Evolutionary conservation across 2,888 invertebrate species (phyloP).

Genomic region (Pemphredon lugubris): DNA sequence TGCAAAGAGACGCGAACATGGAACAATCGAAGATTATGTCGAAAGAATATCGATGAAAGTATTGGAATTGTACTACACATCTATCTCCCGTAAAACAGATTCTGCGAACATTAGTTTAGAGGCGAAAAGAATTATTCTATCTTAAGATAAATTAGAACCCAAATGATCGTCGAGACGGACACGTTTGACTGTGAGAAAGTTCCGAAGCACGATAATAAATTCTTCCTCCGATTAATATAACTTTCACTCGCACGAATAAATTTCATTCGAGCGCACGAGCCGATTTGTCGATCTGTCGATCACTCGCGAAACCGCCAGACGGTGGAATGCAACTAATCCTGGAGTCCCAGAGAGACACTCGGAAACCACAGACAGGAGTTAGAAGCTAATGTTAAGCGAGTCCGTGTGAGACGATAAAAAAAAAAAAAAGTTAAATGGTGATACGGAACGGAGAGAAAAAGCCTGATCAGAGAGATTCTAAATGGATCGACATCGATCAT

Average conservation of each 20-base stretch:
- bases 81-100: constrained; percentile 11
- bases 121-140: not conserved
- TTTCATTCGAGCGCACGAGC: not conserved
- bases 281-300: too few species aligned
- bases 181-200: constrained; percentile 24
- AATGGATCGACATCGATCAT: constrained; percentile 16
- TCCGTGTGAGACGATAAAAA: constrained; percentile 3
- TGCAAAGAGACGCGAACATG: constrained; percentile 17
- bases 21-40: not conserved
- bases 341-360: constrained; percentile 2
- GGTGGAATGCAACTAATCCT: constrained; percentile 6
- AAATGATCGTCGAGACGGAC: not conserved
- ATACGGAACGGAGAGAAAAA: not conserved
- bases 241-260: constrained; percentile 1
- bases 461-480: not conserved
- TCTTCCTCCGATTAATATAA: not conserved
- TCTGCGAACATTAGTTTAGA: constrained; percentile 13
- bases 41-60: constrained; percentile 47
- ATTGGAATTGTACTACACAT: constrained; percentile 52
- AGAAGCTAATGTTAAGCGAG: too few species aligned
- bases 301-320: not conserved
- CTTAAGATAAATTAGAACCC: not conserved
- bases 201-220: constrained; percentile 4
- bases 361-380: not conserved
- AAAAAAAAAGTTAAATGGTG: constrained; percentile 4